These are phyloP conservation scores for Hyperoplus immaculatus DNA, from an alignment of 2,797 vertebrate species.

Conservation along the genomic window DNA sequence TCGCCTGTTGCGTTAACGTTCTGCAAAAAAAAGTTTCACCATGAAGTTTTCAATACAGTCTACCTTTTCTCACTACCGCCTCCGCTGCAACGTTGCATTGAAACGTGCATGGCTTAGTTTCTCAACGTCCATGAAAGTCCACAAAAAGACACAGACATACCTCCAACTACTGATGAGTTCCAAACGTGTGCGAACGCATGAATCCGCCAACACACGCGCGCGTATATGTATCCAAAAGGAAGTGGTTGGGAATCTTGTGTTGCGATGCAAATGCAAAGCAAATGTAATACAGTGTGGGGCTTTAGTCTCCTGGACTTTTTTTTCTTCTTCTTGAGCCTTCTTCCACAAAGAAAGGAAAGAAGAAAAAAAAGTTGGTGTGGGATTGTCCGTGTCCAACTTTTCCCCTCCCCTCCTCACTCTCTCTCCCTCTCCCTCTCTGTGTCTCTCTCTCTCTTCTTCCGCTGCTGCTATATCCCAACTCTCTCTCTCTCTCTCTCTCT, in stretches of 20 bases:
- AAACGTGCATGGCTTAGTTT: too few species aligned
- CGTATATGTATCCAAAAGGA: conserved; percentile 29
- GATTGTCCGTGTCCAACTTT: conserved; percentile 78
- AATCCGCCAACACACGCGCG: conserved; percentile 67
- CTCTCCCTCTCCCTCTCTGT: conserved; percentile 22
- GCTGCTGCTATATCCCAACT: conserved; percentile 42
- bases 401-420: conserved; percentile 66
- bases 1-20: background rate
- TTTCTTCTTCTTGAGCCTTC: conserved; percentile 51
- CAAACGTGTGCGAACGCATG: conserved; percentile 69
- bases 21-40: conserved; percentile 22
- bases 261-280: conserved; percentile 46
- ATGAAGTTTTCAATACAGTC: background rate
- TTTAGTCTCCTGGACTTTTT: conserved; percentile 35
- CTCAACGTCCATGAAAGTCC: background rate
- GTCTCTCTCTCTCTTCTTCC: conserved; percentile 14
- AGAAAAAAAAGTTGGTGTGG: conserved; percentile 75
- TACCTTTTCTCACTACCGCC: background rate
- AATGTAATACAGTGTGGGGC: conserved; percentile 54
- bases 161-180: conserved; percentile 76
- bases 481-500: conserved; percentile 27
- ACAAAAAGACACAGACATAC: conserved; percentile 67
- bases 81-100: background rate
- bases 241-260: background rate
- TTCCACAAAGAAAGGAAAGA: conserved; percentile 65